A percentile compares a stretch with the other conserved stretches of the same genome.
Conservation (phyloP, 2,888 invertebrate genomes). For the Sialis fuliginosa region DNA sequence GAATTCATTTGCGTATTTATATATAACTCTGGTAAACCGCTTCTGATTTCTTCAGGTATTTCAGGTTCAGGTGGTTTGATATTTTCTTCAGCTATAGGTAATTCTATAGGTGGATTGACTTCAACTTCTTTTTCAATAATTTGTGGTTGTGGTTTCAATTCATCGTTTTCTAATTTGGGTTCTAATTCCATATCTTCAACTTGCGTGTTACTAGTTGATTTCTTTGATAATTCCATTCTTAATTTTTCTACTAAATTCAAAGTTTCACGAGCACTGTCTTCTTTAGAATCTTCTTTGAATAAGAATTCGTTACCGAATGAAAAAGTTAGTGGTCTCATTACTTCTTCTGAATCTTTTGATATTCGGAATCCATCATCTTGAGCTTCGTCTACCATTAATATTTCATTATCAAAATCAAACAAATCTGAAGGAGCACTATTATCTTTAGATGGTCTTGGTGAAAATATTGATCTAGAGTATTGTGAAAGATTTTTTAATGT, state of each 20-base stretch:
- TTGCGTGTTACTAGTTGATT: constrained; percentile 34
- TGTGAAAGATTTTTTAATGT: constrained; percentile 6
- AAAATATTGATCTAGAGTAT: constrained; percentile 46
- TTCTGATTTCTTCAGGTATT: not conserved
- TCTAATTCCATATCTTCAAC: constrained; percentile 5
- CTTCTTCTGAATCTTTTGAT: constrained; percentile 39
- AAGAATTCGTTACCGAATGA: constrained; percentile 45
- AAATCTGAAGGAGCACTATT: constrained; percentile 30
- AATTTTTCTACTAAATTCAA: constrained; percentile 70
- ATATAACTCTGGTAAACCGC: not conserved
- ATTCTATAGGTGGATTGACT: constrained; percentile 12
- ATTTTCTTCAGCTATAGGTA: not conserved
- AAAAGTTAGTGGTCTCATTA: constrained; percentile 41
- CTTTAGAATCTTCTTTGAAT: constrained; percentile 62
- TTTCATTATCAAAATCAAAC: constrained; percentile 41
- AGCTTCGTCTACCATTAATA: constrained; percentile 39
- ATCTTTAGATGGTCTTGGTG: constrained; percentile 45
- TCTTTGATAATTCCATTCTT: constrained; percentile 52
- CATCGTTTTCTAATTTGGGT: constrained; percentile 7
- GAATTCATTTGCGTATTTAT: not conserved
- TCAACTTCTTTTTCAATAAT: constrained; percentile 18
- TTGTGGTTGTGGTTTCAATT: constrained; percentile 18
- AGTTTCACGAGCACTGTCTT: constrained; percentile 69
- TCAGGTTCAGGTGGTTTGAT: not conserved
- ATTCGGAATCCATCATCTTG: constrained; percentile 45